Evolutionary conservation across 1,140 invertebrate genomes (phyloP).

Genomic region (Bombus balteatus): DNA sequence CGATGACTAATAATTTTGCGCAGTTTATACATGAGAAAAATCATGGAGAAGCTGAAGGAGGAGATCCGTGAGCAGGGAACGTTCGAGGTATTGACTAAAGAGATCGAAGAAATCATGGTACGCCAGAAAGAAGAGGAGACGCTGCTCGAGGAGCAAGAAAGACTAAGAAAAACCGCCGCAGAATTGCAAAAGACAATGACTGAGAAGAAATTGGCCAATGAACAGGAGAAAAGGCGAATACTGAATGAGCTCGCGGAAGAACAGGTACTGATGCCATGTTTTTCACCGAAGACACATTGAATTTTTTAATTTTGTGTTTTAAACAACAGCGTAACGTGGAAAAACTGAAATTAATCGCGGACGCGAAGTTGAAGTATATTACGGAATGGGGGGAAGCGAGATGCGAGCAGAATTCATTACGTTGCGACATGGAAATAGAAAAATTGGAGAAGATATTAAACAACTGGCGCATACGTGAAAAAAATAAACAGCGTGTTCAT

Average conservation of each 20-base stretch:
- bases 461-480: constrained; percentile 64
- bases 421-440: constrained; percentile 64
- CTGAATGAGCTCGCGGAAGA: constrained; percentile 53
- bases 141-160: constrained; percentile 54
- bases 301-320: not conserved
- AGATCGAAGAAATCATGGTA: constrained; percentile 64
- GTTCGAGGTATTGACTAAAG: constrained; percentile 67
- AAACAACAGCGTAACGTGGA: constrained; percentile 71
- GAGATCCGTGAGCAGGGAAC: constrained; percentile 67
- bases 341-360: constrained; percentile 69
- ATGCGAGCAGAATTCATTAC: constrained; percentile 71
- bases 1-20: not conserved
- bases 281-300: not conserved
- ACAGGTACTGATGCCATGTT: constrained; percentile 54
- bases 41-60: constrained; percentile 69
- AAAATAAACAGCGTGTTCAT: constrained; percentile 71
- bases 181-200: constrained; percentile 58
- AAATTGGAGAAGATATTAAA: constrained; percentile 64
- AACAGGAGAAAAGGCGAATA: constrained; percentile 54
- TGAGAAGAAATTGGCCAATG: constrained; percentile 55
- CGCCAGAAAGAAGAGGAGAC: constrained; percentile 58
- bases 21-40: constrained; percentile 70
- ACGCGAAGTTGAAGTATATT: constrained; percentile 72
- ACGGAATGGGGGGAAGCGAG: constrained; percentile 73
- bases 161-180: constrained; percentile 49